These are phyloP conservation scores for Papilio dardanus DNA, from an alignment of 1,140 invertebrate species.

Conservation along the genomic window DNA sequence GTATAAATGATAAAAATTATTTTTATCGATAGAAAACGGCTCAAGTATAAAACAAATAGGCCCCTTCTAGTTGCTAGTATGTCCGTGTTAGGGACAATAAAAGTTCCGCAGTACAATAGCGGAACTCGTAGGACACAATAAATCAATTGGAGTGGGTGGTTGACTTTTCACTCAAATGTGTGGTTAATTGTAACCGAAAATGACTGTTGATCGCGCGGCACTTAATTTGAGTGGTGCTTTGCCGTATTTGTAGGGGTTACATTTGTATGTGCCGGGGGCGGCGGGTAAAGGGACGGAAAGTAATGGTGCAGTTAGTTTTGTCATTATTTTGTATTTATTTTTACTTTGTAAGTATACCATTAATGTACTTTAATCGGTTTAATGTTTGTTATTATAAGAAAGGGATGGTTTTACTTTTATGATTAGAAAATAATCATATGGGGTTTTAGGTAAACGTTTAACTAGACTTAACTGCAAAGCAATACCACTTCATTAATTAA, in stretches of 20 bases:
- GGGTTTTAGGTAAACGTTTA: background rate
- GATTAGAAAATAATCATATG: background rate
- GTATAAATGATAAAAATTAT: too few relatives aligned
- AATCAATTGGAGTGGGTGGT: slow-evolving; percentile 82
- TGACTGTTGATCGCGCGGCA: slow-evolving; percentile 82
- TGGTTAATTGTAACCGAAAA: slow-evolving; percentile 83
- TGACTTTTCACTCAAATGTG: slow-evolving; percentile 83
- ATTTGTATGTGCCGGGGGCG: slow-evolving; percentile 40
- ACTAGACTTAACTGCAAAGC: background rate
- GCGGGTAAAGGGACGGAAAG: slow-evolving; percentile 62
- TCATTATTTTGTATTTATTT: slow-evolving; percentile 71
- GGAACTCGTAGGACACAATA: slow-evolving; percentile 78
- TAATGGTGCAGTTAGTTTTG: slow-evolving; percentile 68
- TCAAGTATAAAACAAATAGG: background rate
- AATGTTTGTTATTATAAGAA: slow-evolving; percentile 29
- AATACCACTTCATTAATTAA: background rate
- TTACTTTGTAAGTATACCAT: slow-evolving; percentile 58
- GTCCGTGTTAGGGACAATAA: slow-evolving; percentile 53
- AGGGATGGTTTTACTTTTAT: background rate
- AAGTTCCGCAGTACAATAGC: slow-evolving; percentile 73
- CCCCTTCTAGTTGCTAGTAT: slow-evolving; percentile 3
- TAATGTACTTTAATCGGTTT: slow-evolving; percentile 44
- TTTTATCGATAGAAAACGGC: background rate
- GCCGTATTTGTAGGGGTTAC: slow-evolving; percentile 61
- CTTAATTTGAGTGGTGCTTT: slow-evolving; percentile 81